phyloP scores from a whole-genome alignment of 2,113 vertebrate genomes.

The Camelus bactrianus region DNA sequence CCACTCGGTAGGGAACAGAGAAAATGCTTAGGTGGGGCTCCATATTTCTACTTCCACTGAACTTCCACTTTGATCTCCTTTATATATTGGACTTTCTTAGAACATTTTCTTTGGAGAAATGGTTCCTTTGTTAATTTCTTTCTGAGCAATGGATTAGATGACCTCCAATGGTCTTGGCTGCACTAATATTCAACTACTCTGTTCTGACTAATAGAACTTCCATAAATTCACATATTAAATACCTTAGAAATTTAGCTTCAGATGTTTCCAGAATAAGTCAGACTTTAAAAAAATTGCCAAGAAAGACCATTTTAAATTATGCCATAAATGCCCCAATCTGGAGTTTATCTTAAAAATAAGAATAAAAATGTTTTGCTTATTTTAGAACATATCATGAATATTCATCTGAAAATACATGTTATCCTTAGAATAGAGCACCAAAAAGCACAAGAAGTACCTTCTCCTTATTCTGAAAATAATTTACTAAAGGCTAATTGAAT shows the following conservation, averaged over 20 bases:
- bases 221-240: neutral
- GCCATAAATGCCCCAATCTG: neutral
- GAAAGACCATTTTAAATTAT: neutral
- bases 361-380: constrained; percentile 1
- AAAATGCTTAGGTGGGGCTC: neutral
- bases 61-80: neutral
- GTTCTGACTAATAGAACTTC: neutral
- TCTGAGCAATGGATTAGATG: neutral
- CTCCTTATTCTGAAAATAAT: neutral
- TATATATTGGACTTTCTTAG: neutral
- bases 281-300: neutral
- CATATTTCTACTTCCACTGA: neutral
- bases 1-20: neutral
- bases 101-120: neutral
- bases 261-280: neutral
- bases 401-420: neutral
- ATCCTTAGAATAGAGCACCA: neutral
- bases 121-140: neutral
- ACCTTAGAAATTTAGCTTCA: neutral
- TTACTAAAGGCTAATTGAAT: neutral
- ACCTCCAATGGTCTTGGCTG: neutral
- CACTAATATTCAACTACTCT: neutral
- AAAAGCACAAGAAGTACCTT: neutral
- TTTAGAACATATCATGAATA: constrained; percentile 29
- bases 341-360: constrained; percentile 9